These are phyloP conservation scores for Ispidina lecontei DNA, from an alignment of 2,797 vertebrate species.

Conservation along the genomic window DNA sequence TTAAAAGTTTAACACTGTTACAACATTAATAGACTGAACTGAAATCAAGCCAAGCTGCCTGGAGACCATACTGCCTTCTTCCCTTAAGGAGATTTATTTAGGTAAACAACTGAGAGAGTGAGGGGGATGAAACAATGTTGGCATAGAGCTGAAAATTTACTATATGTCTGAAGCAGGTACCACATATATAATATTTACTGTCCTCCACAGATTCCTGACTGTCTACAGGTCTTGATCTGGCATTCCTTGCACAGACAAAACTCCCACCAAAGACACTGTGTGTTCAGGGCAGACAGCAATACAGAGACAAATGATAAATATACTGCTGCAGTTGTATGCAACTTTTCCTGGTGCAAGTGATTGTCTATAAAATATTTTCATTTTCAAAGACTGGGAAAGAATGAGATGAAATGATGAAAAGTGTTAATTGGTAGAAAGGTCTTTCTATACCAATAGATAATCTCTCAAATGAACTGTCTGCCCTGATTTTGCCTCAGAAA, in stretches of 20 bases:
- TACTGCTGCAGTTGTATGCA: not conserved
- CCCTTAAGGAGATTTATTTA: slow-evolving; percentile 36
- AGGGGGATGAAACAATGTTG: slow-evolving; percentile 22
- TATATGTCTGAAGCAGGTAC: slow-evolving; percentile 13
- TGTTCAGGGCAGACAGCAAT: not conserved
- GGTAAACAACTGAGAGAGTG: slow-evolving; percentile 42
- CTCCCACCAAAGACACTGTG: slow-evolving; percentile 13
- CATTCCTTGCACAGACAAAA: slow-evolving; percentile 29
- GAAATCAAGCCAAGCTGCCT: not conserved
- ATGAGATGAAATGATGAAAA: not conserved
- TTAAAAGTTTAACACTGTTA: slow-evolving; percentile 1
- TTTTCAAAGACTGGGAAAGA: not conserved
- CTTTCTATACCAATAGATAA: not conserved
- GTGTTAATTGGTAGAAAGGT: not conserved
- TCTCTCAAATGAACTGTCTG: not conserved
- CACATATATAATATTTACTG: slow-evolving; percentile 50
- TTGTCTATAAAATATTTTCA: not conserved
- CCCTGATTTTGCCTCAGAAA: not conserved
- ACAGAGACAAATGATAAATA: not conserved
- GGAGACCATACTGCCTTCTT: not conserved
- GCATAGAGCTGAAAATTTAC: slow-evolving; percentile 48
- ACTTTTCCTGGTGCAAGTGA: not conserved
- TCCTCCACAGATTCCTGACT: slow-evolving; percentile 52
- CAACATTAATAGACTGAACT: not conserved
- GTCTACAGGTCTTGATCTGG: slow-evolving; percentile 37